Conservation (phyloP, 2,888 invertebrate genomes). For the Nipponacmea schrenckii region DNA sequence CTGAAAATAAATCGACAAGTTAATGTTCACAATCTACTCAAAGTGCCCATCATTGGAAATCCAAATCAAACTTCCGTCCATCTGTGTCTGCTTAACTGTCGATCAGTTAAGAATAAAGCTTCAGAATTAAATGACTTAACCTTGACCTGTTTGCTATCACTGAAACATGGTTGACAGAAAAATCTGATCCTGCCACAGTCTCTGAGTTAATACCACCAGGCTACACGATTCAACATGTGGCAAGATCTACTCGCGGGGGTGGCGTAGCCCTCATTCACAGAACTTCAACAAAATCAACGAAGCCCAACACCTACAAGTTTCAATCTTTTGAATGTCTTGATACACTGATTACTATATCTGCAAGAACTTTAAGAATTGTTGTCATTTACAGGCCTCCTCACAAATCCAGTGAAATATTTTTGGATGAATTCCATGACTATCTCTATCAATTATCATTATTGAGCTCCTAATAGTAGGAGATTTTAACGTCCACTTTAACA, state of each 20-base stretch:
- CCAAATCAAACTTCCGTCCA: not conserved
- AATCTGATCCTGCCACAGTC: not conserved
- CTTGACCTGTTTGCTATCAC: not conserved
- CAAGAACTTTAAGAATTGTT: not conserved
- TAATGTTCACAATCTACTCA: not conserved
- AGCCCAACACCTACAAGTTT: not conserved
- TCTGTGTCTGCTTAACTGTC: not conserved
- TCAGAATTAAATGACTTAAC: not conserved
- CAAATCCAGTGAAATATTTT: not conserved
- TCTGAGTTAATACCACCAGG: not conserved
- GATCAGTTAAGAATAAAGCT: not conserved
- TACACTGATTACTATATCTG: not conserved
- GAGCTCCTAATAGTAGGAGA: not conserved
- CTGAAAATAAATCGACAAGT: not conserved
- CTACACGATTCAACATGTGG: not conserved
- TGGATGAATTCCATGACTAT: not conserved
- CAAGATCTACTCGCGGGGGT: not conserved
- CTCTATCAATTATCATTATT: not conserved
- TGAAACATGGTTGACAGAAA: not conserved
- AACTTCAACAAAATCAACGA: not conserved
- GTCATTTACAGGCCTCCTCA: not conserved
- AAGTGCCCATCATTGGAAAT: not conserved
- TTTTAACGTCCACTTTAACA: not conserved
- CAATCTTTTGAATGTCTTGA: not conserved
- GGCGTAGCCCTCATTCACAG: not conserved